These are phyloP conservation scores for Rugalucina vietnamica DNA, from an alignment of 2,888 invertebrate species.

Conservation along the genomic window DNA sequence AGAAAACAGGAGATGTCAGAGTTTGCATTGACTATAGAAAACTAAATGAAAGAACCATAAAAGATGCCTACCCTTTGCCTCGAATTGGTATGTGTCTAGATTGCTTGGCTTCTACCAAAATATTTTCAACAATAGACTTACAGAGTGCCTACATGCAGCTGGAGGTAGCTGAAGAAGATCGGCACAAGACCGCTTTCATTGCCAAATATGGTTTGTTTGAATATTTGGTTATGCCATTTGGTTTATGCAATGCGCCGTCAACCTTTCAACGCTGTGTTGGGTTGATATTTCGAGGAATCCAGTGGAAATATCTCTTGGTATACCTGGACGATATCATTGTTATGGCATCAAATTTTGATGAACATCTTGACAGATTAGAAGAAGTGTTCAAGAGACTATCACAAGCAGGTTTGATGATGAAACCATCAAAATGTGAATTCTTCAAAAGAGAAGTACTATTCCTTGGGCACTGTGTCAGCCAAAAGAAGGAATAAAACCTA, in stretches of 20 bases:
- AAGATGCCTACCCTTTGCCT: constrained; percentile 32
- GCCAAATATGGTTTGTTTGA: constrained; percentile 3
- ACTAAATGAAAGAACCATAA: constrained; percentile 8
- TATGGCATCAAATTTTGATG: constrained; percentile 2
- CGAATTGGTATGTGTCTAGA: constrained; percentile 21
- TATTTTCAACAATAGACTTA: constrained; percentile 16
- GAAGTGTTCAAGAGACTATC: background rate
- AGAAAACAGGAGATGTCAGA: constrained; percentile 35
- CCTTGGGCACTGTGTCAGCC: background rate
- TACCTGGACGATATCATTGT: constrained; percentile 22
- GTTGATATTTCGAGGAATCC: background rate
- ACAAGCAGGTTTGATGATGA: background rate
- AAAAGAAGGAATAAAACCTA: background rate
- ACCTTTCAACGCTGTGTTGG: constrained; percentile 17
- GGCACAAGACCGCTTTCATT: constrained; percentile 20
- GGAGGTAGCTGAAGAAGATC: constrained; percentile 17
- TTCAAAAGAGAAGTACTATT: background rate
- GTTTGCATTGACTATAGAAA: constrained; percentile 15
- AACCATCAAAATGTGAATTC: background rate
- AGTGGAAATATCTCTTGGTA: background rate
- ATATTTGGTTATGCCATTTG: constrained; percentile 3
- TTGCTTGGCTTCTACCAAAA: constrained; percentile 5
- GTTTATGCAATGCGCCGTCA: constrained; percentile 4
- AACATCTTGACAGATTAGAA: constrained; percentile 29
- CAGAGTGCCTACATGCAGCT: constrained; percentile 21